Conservation (phyloP, 2,113 vertebrate genomes). For the Tricholaema leucomelas region DNA sequence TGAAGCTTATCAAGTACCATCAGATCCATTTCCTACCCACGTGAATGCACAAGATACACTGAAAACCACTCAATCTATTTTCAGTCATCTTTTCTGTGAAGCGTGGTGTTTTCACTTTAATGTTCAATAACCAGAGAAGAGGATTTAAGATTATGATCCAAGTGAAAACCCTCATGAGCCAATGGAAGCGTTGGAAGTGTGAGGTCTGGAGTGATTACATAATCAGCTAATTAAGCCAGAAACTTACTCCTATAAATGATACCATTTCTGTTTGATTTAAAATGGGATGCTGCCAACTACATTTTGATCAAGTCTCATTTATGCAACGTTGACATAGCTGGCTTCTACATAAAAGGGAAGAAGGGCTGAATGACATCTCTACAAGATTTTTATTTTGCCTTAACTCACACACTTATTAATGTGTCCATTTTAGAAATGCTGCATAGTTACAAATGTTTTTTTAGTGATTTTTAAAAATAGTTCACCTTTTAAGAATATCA, state of each 20-base stretch:
- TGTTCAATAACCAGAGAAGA: background rate
- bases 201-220: background rate
- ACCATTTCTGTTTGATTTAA: constrained; percentile 22
- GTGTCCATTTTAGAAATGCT: background rate
- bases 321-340: constrained; percentile 42
- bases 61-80: background rate
- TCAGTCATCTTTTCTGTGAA: background rate
- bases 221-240: constrained; percentile 39
- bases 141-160: constrained; percentile 7
- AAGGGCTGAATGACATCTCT: background rate
- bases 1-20: background rate
- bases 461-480: background rate
- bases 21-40: background rate
- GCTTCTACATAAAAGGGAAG: constrained; percentile 21
- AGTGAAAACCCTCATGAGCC: background rate
- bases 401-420: background rate
- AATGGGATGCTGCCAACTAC: constrained; percentile 5
- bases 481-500: background rate
- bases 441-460: background rate
- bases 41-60: accelerated
- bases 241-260: constrained; percentile 10
- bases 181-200: background rate
- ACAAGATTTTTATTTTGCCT: background rate
- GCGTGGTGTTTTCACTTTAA: background rate
- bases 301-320: constrained; percentile 41